These are phyloP conservation scores for Pterophyllum scalare DNA, from an alignment of 2,113 vertebrate species.

Conservation along the genomic window DNA sequence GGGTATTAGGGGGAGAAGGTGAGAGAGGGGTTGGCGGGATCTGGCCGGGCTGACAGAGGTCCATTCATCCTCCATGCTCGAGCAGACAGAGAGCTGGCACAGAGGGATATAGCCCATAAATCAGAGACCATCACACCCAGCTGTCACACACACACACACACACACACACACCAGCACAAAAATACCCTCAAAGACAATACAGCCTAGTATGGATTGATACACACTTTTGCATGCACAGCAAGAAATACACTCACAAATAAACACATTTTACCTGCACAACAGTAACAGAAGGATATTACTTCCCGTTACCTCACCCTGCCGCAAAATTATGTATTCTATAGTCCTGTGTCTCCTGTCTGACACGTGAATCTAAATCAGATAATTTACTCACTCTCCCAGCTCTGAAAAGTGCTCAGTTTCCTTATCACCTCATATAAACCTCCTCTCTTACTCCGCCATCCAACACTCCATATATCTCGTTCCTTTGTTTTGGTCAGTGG, in stretches of 20 bases:
- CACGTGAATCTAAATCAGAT: background rate
- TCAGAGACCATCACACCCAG: conserved; percentile 70
- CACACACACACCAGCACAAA: conserved; percentile 8
- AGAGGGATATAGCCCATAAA: conserved; percentile 74
- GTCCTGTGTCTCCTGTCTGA: background rate
- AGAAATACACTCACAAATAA: background rate
- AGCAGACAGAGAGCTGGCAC: conserved; percentile 79
- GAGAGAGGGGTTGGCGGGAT: conserved; percentile 28
- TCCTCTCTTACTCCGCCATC: conserved; percentile 24
- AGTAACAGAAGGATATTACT: conserved; percentile 1
- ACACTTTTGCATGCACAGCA: conserved; percentile 5
- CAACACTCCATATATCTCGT: conserved; percentile 40
- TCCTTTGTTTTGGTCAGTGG: conserved; percentile 73
- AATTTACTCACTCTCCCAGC: background rate
- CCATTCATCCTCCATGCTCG: conserved; percentile 79
- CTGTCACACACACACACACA: conserved; percentile 66
- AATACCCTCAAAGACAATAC: background rate
- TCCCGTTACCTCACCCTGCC: background rate
- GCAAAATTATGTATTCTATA: background rate
- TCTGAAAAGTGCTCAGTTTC: conserved; percentile 17
- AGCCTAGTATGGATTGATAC: background rate
- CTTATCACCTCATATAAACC: conserved; percentile 16
- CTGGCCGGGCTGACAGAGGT: conserved; percentile 75
- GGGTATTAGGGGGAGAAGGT: background rate
- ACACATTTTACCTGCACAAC: background rate